phyloP scores from a whole-genome alignment of 53 echinoderm and acorn worm genomes.

The Zoroaster sp. region DNA sequence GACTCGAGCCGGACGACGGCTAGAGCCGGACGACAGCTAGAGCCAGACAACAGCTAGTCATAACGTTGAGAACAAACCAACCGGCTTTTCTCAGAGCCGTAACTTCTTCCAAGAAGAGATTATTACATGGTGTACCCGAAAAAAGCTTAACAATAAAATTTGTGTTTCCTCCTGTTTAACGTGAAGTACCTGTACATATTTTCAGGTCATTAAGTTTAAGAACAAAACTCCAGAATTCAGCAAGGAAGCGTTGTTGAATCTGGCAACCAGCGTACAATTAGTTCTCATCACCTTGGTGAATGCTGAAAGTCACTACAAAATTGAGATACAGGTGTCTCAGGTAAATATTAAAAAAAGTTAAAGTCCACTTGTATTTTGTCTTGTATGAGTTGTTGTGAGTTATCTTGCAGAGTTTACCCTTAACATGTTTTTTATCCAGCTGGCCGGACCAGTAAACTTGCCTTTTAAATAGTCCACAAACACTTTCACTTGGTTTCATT shows the following conservation, averaged over 20 bases:
- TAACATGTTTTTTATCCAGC: too few species aligned
- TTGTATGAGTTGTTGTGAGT: neutral
- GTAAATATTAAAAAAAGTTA: neutral
- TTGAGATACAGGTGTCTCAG: constrained; percentile 52
- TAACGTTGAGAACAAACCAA: too few species aligned
- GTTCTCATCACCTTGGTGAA: constrained; percentile 59
- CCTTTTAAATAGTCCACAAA: neutral
- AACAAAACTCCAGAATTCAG: constrained; percentile 4
- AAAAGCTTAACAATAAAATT: neutral
- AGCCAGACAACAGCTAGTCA: neutral
- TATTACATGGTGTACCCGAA: neutral
- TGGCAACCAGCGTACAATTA: neutral
- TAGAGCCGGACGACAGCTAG: neutral
- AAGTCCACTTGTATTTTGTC: neutral
- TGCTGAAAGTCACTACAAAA: constrained; percentile 40
- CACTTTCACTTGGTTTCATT: too few species aligned
- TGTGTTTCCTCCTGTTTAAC: neutral
- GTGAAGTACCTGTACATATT: neutral
- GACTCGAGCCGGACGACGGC: neutral
- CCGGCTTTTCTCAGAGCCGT: too few species aligned
- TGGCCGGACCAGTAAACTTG: too few species aligned
- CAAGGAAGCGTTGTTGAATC: neutral
- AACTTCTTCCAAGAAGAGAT: too few species aligned
- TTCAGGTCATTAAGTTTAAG: neutral
- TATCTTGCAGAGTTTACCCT: neutral